Base-by-base conservation (phyloP, 1,140 invertebrate species). In the Euura lappo region DNA sequence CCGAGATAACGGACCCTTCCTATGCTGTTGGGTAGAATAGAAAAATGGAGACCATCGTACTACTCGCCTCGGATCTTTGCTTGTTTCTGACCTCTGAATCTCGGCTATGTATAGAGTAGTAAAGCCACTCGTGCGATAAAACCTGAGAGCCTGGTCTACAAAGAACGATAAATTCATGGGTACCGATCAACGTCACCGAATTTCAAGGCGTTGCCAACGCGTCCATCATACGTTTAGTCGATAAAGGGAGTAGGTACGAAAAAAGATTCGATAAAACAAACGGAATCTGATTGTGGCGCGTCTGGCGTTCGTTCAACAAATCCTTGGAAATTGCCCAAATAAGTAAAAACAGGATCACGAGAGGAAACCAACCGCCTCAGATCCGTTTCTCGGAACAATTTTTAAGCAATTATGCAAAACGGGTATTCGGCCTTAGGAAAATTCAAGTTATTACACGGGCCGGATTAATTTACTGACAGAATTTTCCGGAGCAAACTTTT, bases 1-100 rank as follows among this genome's bases (percentile, higher is more conserved):
- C 72, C 74, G 65, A 70, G 76, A 79, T 79, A 79, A 79, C 77
- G 72, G 79, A 79, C 65, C 72, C 76, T 71, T 72, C 71, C 46
- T 65, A n/a, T n/a, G 65, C 68, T 64, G 68, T n/a, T 28, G 3
- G 66, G 28, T 28, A 28, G 28, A 28, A 11, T n/a, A 6, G 51
- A 6, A 60, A 60, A 6, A 60, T 60, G 10, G 51, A 3, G 13
- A 60, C 51, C 2, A 60, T 4, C 8, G 51, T 8, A 6, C 51
- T 60, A 5, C 51, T 6, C 8, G 51, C 51, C 51, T 8, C 51
- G 6, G 2, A 1, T 60, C 8, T 4, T 60, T 5, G 51, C 51
- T 60, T 60, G 51, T 60, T 60, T 60, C 51, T 60, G 51, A 60
- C 51, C 51, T 60, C 13, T 60, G 51, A 60, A 60, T 60, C 13